Percentiles rank a stretch among this genome's conserved stretches.
Evolutionary conservation across 2,797 vertebrate species (phyloP).

Genomic region (Hyperoplus immaculatus): DNA sequence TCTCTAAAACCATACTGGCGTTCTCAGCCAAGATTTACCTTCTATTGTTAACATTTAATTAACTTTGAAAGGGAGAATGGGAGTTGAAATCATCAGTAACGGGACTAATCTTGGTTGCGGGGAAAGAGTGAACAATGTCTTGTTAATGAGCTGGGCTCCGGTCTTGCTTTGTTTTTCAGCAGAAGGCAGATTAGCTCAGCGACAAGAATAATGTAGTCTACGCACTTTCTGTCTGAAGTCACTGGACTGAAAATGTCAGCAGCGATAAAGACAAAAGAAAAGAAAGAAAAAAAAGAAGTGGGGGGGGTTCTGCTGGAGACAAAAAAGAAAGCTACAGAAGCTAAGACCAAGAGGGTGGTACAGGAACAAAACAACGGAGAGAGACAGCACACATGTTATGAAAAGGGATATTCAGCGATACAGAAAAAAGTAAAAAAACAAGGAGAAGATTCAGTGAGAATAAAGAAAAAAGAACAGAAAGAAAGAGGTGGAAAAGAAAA

Average conservation of each 20-base stretch:
- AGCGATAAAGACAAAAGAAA: conserved; percentile 54
- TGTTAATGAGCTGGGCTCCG: conserved; percentile 62
- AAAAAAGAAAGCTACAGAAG: conserved; percentile 31
- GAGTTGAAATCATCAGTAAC: conserved; percentile 50
- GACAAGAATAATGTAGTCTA: conserved; percentile 51
- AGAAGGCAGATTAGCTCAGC: conserved; percentile 63
- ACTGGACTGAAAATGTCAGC: conserved; percentile 77
- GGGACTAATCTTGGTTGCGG: conserved; percentile 7
- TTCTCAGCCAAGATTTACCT: conserved; percentile 22
- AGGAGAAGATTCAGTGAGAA: conserved; percentile 14
- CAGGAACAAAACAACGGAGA: conserved; percentile 12
- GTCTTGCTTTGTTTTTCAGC: conserved; percentile 53
- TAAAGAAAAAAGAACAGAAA: not conserved
- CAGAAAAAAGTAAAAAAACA: not conserved
- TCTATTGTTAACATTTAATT: conserved; percentile 54
- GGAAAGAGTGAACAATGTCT: conserved; percentile 59
- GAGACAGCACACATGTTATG: conserved; percentile 18
- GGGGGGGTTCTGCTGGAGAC: not conserved
- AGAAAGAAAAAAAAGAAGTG: conserved; percentile 22
- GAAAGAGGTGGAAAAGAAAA: not conserved
- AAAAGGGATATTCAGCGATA: conserved; percentile 55
- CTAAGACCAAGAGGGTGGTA: conserved; percentile 22
- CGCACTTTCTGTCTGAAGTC: conserved; percentile 68
- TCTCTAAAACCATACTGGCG: conserved; percentile 33
- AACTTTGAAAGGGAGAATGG: conserved; percentile 19